Evolutionary conservation across 2,888 invertebrate genomes (phyloP).

Genomic region (Reticulitermes lucifugus): DNA sequence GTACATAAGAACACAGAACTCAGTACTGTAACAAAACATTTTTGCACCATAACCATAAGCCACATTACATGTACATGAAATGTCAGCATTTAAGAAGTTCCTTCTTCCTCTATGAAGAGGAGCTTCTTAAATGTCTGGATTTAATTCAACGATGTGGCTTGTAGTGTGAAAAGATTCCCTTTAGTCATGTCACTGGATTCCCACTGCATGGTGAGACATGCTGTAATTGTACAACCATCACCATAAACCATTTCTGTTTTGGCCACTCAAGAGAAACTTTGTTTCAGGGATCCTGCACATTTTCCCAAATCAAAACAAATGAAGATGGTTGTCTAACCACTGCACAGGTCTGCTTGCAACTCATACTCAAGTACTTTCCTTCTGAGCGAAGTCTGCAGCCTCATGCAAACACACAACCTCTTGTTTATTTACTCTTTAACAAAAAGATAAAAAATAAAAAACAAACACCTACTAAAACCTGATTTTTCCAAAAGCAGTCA

Average conservation of each 20-base stretch:
- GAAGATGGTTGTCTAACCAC: conserved; percentile 29
- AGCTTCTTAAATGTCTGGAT: no score
- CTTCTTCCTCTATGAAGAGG: no score
- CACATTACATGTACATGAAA: no score
- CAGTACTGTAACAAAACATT: no score
- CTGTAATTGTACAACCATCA: background rate
- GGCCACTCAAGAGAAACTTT: background rate
- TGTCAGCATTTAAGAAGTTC: no score
- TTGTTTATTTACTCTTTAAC: background rate
- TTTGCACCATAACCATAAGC: no score
- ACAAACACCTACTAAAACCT: conserved; percentile 4
- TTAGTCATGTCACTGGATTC: background rate
- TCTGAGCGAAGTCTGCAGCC: background rate
- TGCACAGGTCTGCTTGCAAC: background rate
- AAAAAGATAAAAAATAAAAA: conserved; percentile 8
- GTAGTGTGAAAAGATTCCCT: no score
- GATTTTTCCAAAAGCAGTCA: conserved; percentile 15
- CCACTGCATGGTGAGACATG: background rate
- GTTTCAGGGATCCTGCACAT: background rate
- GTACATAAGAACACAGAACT: no score
- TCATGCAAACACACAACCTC: background rate
- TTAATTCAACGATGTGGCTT: no score
- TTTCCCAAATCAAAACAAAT: background rate
- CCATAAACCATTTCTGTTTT: background rate
- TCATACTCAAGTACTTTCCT: background rate